These are phyloP conservation scores for Terrapene triunguis DNA, from an alignment of 2,113 vertebrate species.

Conservation along the genomic window DNA sequence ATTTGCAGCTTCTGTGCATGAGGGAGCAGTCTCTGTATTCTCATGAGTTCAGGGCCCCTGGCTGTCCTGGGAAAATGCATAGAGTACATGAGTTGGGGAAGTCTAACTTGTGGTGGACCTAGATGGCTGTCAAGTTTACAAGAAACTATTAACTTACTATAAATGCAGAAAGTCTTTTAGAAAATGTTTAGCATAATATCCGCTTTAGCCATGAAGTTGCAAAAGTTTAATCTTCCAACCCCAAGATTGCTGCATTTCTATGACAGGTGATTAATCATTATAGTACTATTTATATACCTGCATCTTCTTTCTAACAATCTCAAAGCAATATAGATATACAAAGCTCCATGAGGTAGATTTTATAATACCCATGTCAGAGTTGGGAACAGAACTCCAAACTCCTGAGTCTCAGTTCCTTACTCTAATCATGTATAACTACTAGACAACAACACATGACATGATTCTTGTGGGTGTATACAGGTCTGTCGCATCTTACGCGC, in stretches of 20 bases:
- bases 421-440: background rate
- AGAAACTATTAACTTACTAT: background rate
- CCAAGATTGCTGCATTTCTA: background rate
- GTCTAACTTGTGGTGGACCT: background rate
- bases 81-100: background rate
- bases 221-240: background rate
- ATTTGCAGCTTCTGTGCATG: fast-evolving
- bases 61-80: background rate
- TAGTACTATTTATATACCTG: background rate
- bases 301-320: background rate
- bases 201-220: background rate
- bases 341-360: background rate
- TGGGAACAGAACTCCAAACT: background rate
- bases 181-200: background rate
- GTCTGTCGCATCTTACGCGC: no score
- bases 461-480: background rate
- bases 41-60: fast-evolving
- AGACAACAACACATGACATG: background rate
- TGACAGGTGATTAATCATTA: background rate
- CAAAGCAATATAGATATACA: background rate
- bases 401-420: background rate
- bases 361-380: background rate
- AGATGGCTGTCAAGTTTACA: background rate
- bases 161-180: fast-evolving
- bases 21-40: fast-evolving